Evolutionary conservation across 2,888 invertebrate genomes (phyloP), one percentile per base, ranked within the genome.

Genomic region (Mellilla xanthometata): DNA sequence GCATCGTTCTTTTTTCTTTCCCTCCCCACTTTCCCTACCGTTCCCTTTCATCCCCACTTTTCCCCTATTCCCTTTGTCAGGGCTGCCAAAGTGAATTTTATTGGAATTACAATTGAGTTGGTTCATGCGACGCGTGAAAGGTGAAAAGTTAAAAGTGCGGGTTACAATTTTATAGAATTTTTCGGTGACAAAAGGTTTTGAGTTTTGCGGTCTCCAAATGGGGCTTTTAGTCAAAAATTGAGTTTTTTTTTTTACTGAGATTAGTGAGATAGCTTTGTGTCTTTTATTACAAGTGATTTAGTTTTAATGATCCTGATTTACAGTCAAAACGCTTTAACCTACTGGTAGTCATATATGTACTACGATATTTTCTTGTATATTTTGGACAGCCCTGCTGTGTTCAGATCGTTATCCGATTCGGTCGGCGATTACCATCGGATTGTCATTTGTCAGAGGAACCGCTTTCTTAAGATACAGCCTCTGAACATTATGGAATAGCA

Each of bases 361-460:
- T 19, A 19, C 6, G 19, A 19, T 19, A 19, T 6, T 19, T 19
- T 19, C 3, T 19, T 4, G 19, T 19, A 19, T 4, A n/a, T 24
- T 24, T 4, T 1, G 24, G n/a, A 24, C 39, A 45, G 15, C 34
- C 45, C 45, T 45, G 28, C 30, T 15, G 32, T 24, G 2, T 19
- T 28, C 2, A 22, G 45, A 45, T 45, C 34, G 34, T 45, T 39
- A 45, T 45, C 45, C 30, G 12, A 11, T 12, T 19, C 12, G 27
- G 33, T 32, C 43, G 11, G 32, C n/a, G 12, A 45, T 39, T 45
- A 45, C 39, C 45, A 45, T 45, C 34, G 10, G 26, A 39, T 39
- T 19, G 45, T 39, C 45, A 27, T 45, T 45, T 39, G 39, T 45
- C 45, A 39, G 33, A 23, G 23, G 15, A 29, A 13, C 29, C 29